Percentiles rank a stretch among this genome's conserved stretches.
Conservation (phyloP, 2,888 invertebrate species). For the Zele albiditarsus region DNA sequence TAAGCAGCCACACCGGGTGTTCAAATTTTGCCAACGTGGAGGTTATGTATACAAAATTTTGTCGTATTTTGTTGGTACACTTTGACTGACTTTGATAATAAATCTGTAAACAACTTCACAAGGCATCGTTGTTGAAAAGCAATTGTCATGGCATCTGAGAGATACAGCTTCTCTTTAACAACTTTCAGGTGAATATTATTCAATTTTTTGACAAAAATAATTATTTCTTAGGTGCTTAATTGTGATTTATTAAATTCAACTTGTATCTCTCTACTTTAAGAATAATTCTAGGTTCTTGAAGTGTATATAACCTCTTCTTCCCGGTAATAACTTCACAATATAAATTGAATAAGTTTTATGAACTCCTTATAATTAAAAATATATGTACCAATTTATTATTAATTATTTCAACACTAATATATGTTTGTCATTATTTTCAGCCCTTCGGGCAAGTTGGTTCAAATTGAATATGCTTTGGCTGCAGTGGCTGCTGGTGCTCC, state of each 20-base stretch:
- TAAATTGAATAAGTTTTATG: background rate
- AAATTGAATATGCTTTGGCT: constrained; percentile 99
- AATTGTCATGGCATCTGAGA: constrained; percentile 91
- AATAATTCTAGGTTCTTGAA: background rate
- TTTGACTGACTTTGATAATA: background rate
- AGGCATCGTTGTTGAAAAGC: constrained; percentile 73
- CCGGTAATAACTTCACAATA: background rate
- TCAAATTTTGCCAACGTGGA: background rate
- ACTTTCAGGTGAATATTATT: constrained; percentile 81
- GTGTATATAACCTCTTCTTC: background rate
- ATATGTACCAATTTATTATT: background rate
- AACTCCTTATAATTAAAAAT: background rate
- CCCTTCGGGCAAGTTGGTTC: constrained; percentile 99
- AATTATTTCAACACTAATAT: background rate
- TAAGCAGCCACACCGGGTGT: background rate
- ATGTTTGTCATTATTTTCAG: constrained; percentile 76
- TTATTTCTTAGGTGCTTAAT: background rate
- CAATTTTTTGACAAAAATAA: background rate
- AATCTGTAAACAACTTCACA: constrained; percentile 12
- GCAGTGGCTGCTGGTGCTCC: constrained; percentile 99
- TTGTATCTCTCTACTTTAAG: constrained; percentile 8
- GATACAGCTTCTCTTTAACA: constrained; percentile 97
- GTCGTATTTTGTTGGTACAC: background rate
- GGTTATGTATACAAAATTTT: background rate
- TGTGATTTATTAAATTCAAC: constrained; percentile 18